Evolutionary conservation across 2,113 vertebrate genomes (phyloP).

Genomic region (Piaya cayana): DNA sequence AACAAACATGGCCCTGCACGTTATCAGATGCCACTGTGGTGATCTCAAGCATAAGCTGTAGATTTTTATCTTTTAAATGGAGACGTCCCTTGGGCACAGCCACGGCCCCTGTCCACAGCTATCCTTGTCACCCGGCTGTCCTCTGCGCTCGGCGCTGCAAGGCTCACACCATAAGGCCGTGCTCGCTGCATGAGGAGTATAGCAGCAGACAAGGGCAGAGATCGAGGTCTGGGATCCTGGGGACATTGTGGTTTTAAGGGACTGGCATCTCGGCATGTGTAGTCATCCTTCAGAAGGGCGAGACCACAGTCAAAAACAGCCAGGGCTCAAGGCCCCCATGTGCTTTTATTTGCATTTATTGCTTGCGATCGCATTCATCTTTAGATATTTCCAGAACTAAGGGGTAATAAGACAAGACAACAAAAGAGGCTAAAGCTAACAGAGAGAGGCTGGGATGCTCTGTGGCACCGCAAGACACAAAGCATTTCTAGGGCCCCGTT

Average conservation of each 20-base stretch:
- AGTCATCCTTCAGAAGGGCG: neutral
- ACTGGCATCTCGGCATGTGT: neutral
- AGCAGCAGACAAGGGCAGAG: slow-evolving; percentile 57
- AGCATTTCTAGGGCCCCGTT: neutral
- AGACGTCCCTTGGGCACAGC: slow-evolving; percentile 56
- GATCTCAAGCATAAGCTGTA: slow-evolving; percentile 67
- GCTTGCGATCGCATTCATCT: neutral
- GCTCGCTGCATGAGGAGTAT: slow-evolving; percentile 29
- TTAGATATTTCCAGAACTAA: neutral
- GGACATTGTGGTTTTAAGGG: slow-evolving; percentile 47
- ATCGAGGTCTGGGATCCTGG: slow-evolving; percentile 48
- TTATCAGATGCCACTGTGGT: slow-evolving; percentile 27
- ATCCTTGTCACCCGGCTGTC: slow-evolving; percentile 60
- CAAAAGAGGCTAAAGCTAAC: neutral
- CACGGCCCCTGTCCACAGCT: slow-evolving; percentile 65
- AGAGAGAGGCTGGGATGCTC: neutral
- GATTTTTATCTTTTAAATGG: slow-evolving; percentile 62
- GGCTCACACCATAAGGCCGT: slow-evolving; percentile 37
- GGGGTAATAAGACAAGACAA: slow-evolving; percentile 21
- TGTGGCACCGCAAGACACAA: neutral
- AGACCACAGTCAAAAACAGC: neutral
- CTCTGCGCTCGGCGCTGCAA: slow-evolving; percentile 8
- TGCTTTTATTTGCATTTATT: neutral
- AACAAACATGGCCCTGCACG: neutral
- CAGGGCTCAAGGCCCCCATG: neutral